Conservation (phyloP, 2,888 invertebrate genomes). For the Leucophenga montana region DNA sequence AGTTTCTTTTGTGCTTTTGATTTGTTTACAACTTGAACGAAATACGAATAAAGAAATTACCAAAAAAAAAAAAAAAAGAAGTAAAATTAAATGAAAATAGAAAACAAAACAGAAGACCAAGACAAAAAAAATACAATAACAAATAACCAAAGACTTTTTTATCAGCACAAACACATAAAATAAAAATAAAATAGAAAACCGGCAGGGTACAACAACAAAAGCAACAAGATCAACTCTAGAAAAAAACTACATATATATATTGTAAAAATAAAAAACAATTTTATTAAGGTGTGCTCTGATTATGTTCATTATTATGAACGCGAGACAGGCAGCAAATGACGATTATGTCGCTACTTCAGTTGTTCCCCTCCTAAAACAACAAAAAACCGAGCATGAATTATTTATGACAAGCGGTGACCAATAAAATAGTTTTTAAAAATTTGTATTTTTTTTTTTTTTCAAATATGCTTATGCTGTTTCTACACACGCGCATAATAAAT, state of each 20-base stretch:
- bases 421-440: neutral
- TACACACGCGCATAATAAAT: slow-evolving; percentile 6
- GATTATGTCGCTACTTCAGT: no score
- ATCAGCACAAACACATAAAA: slow-evolving; percentile 5
- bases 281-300: slow-evolving; percentile 1
- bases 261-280: slow-evolving; percentile 5
- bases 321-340: neutral
- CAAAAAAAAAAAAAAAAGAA: neutral
- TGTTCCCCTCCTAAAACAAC: neutral
- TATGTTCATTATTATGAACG: neutral
- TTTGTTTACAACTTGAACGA: slow-evolving; percentile 60
- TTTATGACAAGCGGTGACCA: neutral
- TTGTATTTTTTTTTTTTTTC: neutral
- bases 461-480: neutral
- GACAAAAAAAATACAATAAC: neutral
- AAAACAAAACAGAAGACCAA: slow-evolving; percentile 9
- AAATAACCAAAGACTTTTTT: neutral
- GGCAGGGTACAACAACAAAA: neutral
- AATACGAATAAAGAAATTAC: slow-evolving; percentile 3
- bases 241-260: no score
- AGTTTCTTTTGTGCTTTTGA: slow-evolving; percentile 64
- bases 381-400: neutral
- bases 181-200: neutral
- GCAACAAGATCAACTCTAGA: neutral
- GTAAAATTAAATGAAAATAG: slow-evolving; percentile 17